Evolutionary conservation across 1,140 invertebrate genomes (phyloP).

Genomic region (Ylistrum balloti): DNA sequence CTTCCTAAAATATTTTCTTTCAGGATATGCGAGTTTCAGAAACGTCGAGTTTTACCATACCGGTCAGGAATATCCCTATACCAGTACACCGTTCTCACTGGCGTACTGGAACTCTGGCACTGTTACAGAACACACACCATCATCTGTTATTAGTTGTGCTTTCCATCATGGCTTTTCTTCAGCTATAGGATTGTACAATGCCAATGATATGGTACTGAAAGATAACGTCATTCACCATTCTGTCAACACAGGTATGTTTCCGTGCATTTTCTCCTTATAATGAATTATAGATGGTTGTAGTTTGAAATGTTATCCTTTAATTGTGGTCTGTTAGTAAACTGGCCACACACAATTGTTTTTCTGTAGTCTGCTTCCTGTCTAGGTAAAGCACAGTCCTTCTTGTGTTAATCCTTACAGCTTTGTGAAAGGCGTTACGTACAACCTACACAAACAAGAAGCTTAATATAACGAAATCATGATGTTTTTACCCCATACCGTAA

Average conservation of each 20-base stretch:
- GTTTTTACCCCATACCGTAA: no score
- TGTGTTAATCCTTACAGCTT: no score
- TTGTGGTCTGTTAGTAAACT: no score
- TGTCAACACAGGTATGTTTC: slow-evolving; percentile 67
- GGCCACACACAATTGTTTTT: no score
- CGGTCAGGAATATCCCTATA: slow-evolving; percentile 74
- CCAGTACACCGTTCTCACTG: slow-evolving; percentile 74
- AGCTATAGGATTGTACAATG: slow-evolving; percentile 73
- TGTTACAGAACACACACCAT: slow-evolving; percentile 62
- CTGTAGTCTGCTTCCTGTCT: no score
- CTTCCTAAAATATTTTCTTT: not conserved
- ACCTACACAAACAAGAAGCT: no score
- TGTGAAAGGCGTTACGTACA: no score
- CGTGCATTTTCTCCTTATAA: no score
- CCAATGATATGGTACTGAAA: slow-evolving; percentile 63
- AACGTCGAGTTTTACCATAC: slow-evolving; percentile 76
- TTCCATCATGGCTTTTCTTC: slow-evolving; percentile 76
- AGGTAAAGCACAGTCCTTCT: no score
- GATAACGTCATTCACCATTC: slow-evolving; percentile 73
- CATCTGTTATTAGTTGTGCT: slow-evolving; percentile 69
- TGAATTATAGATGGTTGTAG: no score
- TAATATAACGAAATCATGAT: no score
- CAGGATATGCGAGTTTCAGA: slow-evolving; percentile 73
- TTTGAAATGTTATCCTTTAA: no score
- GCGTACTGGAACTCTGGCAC: slow-evolving; percentile 67